These are phyloP conservation scores for Stegophylla sp. DNA, from an alignment of 2,888 invertebrate species.

Conservation along the genomic window DNA sequence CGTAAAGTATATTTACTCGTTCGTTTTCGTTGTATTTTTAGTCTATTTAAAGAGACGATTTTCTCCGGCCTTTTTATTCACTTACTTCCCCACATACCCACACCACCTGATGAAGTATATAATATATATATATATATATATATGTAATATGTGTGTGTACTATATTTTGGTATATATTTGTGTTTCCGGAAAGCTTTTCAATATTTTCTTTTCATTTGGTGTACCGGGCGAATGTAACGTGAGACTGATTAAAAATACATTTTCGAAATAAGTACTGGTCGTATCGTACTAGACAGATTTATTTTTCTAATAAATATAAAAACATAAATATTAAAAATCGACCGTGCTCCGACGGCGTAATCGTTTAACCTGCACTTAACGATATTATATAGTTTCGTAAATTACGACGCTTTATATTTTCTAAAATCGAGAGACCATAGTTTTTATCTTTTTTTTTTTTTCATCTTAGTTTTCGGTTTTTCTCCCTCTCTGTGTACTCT, in stretches of 20 bases:
- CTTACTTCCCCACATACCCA: neutral
- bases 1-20: slow-evolving; percentile 46
- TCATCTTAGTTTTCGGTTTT: too few relatives aligned
- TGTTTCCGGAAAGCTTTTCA: slow-evolving; percentile 22
- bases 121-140: slow-evolving; percentile 2
- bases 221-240: neutral
- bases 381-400: too few relatives aligned
- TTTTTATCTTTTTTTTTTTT: too few relatives aligned
- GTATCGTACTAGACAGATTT: neutral
- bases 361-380: too few relatives aligned
- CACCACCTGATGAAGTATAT: neutral
- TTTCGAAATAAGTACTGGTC: neutral
- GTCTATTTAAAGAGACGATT: slow-evolving; percentile 47
- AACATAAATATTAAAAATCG: neutral
- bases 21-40: slow-evolving; percentile 36
- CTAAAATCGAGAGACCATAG: too few relatives aligned
- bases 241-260: slow-evolving; percentile 36
- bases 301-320: neutral
- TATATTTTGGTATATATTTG: neutral
- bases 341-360: neutral
- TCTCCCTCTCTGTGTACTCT: too few relatives aligned
- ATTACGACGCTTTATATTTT: too few relatives aligned
- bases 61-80: slow-evolving; percentile 24
- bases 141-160: too few relatives aligned
- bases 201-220: slow-evolving; percentile 35